Evolutionary conservation across 1,140 invertebrate genomes (phyloP).

Genomic region (Drepana arcuata): DNA sequence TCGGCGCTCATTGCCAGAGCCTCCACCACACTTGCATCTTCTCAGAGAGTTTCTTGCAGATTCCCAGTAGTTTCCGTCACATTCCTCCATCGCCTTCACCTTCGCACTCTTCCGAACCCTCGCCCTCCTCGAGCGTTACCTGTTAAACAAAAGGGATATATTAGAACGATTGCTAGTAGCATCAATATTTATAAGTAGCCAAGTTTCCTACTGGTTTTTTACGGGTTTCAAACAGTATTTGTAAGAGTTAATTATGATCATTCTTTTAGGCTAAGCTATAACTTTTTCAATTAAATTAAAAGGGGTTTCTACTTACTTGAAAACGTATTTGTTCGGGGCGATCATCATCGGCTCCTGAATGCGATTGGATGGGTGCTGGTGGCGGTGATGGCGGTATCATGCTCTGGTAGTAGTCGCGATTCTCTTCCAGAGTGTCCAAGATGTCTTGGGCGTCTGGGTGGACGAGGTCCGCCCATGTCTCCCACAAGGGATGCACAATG

Average conservation of each 20-base stretch:
- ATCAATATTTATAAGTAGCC: too few species aligned
- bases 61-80: slow-evolving; percentile 90
- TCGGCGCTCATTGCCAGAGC: slow-evolving; percentile 74
- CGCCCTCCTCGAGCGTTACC: slow-evolving; percentile 89
- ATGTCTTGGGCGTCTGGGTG: slow-evolving; percentile 99
- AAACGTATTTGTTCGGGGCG: slow-evolving; percentile 77
- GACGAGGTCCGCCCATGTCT: slow-evolving; percentile 99
- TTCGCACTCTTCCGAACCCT: slow-evolving; percentile 75
- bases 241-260: too few species aligned
- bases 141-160: slow-evolving; percentile 67
- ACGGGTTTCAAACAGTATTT: too few species aligned
- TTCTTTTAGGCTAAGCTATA: too few species aligned
- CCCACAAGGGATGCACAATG: slow-evolving; percentile 99
- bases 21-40: slow-evolving; percentile 87
- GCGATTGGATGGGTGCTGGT: slow-evolving; percentile 73
- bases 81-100: slow-evolving; percentile 79
- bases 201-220: too few species aligned
- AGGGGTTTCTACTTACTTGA: slow-evolving; percentile 74
- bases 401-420: slow-evolving; percentile 97
- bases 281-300: too few species aligned
- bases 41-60: slow-evolving; percentile 88
- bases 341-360: slow-evolving; percentile 68
- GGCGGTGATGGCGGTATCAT: slow-evolving; percentile 87
- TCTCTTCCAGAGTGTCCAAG: slow-evolving; percentile 97
- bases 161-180: too few species aligned